Evolutionary conservation across 2,888 invertebrate species (phyloP).

Genomic region (Drosophila eohydei): DNA sequence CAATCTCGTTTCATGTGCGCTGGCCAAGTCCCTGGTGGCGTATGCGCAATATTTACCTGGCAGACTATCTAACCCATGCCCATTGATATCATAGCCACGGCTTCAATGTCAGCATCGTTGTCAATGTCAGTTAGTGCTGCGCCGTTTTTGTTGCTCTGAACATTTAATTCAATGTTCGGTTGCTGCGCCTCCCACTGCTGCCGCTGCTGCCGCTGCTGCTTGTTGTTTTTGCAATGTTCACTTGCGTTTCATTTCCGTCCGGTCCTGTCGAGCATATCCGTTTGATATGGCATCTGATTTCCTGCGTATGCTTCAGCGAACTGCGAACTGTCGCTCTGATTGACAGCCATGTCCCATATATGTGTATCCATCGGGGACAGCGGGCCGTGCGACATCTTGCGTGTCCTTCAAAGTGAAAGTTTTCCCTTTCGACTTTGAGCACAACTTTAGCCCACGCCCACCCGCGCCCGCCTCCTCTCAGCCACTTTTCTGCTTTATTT

Average conservation of each 20-base stretch:
- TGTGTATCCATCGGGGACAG: not conserved
- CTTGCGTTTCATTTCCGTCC: conserved; percentile 66
- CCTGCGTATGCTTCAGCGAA: conserved; percentile 64
- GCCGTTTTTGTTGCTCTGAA: not conserved
- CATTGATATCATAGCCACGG: conserved; percentile 1
- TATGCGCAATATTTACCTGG: conserved; percentile 44
- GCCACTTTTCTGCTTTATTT: conserved; percentile 7
- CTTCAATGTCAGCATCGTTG: conserved; percentile 48
- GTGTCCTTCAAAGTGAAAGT: conserved; percentile 72
- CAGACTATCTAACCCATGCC: not conserved
- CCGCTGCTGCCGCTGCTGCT: conserved; percentile 2
- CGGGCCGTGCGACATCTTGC: conserved; percentile 29
- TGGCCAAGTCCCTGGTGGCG: conserved; percentile 11
- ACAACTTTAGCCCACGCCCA: conserved; percentile 13
- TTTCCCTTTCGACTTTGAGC: conserved; percentile 47
- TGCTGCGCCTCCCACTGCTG: not conserved
- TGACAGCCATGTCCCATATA: conserved; percentile 48
- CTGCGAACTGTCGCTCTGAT: conserved; percentile 52
- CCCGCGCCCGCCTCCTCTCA: not conserved
- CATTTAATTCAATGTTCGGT: conserved; percentile 48
- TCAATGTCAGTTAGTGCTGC: conserved; percentile 14
- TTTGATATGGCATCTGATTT: conserved; percentile 74
- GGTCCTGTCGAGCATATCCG: conserved; percentile 65
- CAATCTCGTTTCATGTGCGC: conserved; percentile 26
- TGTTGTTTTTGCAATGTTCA: conserved; percentile 52